Base-by-base conservation (phyloP, 1,140 invertebrate species). In the Diabrotica virgifera region DNA sequence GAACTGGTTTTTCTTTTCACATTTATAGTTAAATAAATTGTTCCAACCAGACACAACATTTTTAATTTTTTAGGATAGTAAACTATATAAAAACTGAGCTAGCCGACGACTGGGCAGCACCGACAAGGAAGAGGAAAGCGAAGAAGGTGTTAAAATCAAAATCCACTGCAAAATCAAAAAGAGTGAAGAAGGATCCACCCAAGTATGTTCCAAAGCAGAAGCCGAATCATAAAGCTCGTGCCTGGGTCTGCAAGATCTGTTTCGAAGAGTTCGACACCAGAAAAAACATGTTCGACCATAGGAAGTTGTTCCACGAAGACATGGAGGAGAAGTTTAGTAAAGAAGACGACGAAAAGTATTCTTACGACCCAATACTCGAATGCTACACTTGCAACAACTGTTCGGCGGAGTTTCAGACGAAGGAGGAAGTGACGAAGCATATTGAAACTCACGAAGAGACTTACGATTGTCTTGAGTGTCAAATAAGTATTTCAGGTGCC, bases 381-480 rank as follows among this genome's bases (percentile, higher is more conserved):
- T 63, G 70, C 4, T 76, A 69, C 40, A 71, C 67, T 46, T 76
- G 74, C 57, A 69, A 66, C 24, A 71, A 70, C 13, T 76, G 74
- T 51, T 70, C 71, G 3, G 67, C 64, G 2, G 69, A 74, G 52
- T 70, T 59, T 53, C 61, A 67, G 51, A 69, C 66, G 1, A 51
- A 65, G 51, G 67, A 75, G 10, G 72, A 76, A 52, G 71, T 76
- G 6, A 67, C 73, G 52, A 72, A 72, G n/a, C 74, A 76, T 50
- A 56, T 74, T 2, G 61, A 67, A 52, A 82, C 85, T 55, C 72
- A 76, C 58, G 68, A 74, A 56, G 66, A 69, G 54, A 68, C 71
- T 51, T 72, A 68, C 35, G 51, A 59, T 0, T 76, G 74, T 36
- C 55, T 66, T 13, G 38, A 63, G 1, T 76, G 74, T 53, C 66